These are phyloP conservation scores for Aptenodytes patagonicus DNA, from an alignment of 2,113 vertebrate genomes.

Conservation along the genomic window DNA sequence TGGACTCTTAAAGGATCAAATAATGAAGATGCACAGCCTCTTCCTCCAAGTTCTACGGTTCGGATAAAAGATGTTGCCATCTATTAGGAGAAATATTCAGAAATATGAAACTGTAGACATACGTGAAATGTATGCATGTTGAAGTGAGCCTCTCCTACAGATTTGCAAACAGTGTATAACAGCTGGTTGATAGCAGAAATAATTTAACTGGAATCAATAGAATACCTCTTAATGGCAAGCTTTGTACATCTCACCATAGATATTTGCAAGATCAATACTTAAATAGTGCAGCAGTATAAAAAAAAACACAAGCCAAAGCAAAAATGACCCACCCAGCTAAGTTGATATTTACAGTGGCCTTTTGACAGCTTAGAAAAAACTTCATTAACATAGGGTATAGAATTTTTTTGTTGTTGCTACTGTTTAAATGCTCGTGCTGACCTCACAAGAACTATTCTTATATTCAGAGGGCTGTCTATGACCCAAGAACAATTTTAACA, in stretches of 20 bases:
- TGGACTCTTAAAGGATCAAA: slow-evolving; percentile 86
- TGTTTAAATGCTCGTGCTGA: not conserved
- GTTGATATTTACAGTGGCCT: not conserved
- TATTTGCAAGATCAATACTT: not conserved
- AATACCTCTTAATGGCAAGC: not conserved
- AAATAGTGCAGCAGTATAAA: not conserved
- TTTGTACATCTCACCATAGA: not conserved
- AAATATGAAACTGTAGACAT: not conserved
- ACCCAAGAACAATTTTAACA: not conserved
- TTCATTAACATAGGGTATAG: not conserved
- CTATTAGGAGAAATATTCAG: slow-evolving; percentile 54
- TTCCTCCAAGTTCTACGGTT: slow-evolving; percentile 88
- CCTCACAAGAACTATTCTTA: not conserved
- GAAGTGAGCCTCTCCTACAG: not conserved
- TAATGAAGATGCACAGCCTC: slow-evolving; percentile 83
- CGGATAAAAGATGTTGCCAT: slow-evolving; percentile 88
- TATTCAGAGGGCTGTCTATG: not conserved
- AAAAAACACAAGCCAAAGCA: not conserved
- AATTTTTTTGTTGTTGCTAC: not conserved
- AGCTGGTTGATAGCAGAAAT: not conserved
- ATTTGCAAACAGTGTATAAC: not conserved
- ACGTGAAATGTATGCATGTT: not conserved
- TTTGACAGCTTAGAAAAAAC: not conserved
- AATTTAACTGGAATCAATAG: not conserved
- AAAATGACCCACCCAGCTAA: not conserved